Evolutionary conservation across 2,113 vertebrate species (phyloP).

Genomic region (Hystrix brachyura): DNA sequence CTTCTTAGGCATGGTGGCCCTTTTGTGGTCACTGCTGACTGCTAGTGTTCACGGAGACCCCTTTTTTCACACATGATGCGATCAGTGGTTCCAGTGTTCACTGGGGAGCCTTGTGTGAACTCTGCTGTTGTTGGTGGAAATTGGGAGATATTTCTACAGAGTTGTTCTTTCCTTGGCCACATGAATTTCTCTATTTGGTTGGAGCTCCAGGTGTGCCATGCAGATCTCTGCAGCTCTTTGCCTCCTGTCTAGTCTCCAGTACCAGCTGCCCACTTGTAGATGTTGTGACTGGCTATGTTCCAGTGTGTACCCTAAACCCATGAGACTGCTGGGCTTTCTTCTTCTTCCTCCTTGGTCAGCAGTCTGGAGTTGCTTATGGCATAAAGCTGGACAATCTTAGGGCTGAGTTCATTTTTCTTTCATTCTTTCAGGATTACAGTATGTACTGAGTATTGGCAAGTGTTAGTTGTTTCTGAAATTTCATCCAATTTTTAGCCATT

Average conservation of each 20-base stretch:
- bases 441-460: background rate
- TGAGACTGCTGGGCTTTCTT: background rate
- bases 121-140: background rate
- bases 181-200: background rate
- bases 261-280: background rate
- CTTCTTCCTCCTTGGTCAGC: background rate
- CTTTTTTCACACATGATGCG: fast-evolving
- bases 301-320: background rate
- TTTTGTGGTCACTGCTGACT: fast-evolving
- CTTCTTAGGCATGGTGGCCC: fast-evolving
- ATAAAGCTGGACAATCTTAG: background rate
- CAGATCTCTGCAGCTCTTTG: background rate
- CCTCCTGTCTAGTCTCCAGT: too few relatives aligned
- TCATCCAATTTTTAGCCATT: background rate
- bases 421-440: background rate
- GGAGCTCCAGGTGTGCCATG: background rate
- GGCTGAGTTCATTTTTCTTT: background rate
- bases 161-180: background rate
- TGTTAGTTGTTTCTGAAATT: background rate
- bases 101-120: background rate
- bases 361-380: background rate
- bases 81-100: background rate
- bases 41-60: background rate
- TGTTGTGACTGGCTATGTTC: too few relatives aligned
- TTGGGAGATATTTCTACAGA: background rate